phyloP scores from a whole-genome alignment of 2,797 vertebrate genomes.

The Hippocampus kuda region DNA sequence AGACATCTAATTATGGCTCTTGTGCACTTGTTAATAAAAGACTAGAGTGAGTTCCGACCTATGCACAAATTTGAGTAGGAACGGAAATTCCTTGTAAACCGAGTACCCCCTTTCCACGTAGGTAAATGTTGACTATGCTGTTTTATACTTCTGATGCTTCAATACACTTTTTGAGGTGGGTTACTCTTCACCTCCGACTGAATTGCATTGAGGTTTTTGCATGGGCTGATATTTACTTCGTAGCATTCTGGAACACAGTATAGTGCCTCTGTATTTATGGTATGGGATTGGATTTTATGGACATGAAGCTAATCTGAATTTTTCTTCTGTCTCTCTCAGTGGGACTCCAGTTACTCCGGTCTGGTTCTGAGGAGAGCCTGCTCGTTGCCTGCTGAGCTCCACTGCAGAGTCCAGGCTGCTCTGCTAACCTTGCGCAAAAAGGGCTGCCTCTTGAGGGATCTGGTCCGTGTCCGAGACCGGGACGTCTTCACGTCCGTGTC shows the following conservation, averaged over 20 bases:
- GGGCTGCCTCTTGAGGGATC: constrained; percentile 80
- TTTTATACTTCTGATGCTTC: too few relatives aligned
- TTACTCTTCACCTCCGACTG: not conserved
- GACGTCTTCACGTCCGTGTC: constrained; percentile 88
- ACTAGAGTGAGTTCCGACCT: too few relatives aligned
- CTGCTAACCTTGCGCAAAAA: constrained; percentile 72
- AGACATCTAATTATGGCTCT: too few relatives aligned
- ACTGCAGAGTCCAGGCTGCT: constrained; percentile 73
- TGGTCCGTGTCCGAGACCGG: constrained; percentile 85
- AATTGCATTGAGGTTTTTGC: not conserved
- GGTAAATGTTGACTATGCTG: not conserved
- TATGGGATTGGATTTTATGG: not conserved
- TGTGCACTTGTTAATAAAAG: too few relatives aligned
- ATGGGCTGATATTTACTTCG: too few relatives aligned
- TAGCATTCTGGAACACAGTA: too few relatives aligned
- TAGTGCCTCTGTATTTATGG: not conserved
- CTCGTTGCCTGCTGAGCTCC: constrained; percentile 72
- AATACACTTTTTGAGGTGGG: too few relatives aligned
- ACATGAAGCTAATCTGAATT: not conserved
- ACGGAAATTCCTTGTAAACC: not conserved
- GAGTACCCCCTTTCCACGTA: not conserved
- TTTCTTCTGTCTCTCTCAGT: constrained; percentile 56
- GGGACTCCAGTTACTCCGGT: constrained; percentile 86
- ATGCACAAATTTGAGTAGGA: not conserved
- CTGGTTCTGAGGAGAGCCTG: constrained; percentile 73